Base-by-base conservation (phyloP, 1,140 invertebrate species). In the Micrasema minimum region DNA sequence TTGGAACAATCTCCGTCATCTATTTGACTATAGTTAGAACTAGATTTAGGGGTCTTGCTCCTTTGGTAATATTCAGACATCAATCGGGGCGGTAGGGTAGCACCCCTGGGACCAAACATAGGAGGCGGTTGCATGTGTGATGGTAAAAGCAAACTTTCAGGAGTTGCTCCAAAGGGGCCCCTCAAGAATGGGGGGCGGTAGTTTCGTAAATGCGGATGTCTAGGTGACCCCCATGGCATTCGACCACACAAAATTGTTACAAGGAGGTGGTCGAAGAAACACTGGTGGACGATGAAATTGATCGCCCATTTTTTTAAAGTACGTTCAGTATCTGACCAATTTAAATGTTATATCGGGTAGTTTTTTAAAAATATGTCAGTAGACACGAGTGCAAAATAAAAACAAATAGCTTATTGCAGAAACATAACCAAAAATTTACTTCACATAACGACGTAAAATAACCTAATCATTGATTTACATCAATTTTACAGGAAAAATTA, bases 41-140 rank as follows among this genome's bases (percentile, higher is more conserved):
- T 64, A 11, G 9, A 11, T 14, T n/a, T 41, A 50, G 20, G 35
- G 4, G 31, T 12, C 23, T 70, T 37, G 37, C 16, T 55, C 37
- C 14, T 45, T 10, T 46, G 59, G 23, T 66, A 51, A 57, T 61
- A 38, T 23, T 66, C 31, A 22, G 23, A 77, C 62, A 66, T 75
- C 79, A 57, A 23, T 18, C 76, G 79, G 0, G 77, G 75, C 3
- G 80, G 80, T 9, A 81, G 74, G 16, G 80, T 81, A 20, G 79
- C 67, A n/a, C 80, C 80, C 20, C 78, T 77, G 53, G 75, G 76
- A n/a, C 80, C 80, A 59, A 80, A 81, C 80, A 81, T 82, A 5
- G 80, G 80, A 10, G 79, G 79, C n/a, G 80, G 79, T 66, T 81
- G 80, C 59, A 80, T 79, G 12, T 74, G 55, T 2, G 77, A 73